Percentiles rank a stretch among this genome's conserved stretches.
Evolutionary conservation across 1,140 invertebrate species (phyloP).

Genomic region (Drosophila lowei): DNA sequence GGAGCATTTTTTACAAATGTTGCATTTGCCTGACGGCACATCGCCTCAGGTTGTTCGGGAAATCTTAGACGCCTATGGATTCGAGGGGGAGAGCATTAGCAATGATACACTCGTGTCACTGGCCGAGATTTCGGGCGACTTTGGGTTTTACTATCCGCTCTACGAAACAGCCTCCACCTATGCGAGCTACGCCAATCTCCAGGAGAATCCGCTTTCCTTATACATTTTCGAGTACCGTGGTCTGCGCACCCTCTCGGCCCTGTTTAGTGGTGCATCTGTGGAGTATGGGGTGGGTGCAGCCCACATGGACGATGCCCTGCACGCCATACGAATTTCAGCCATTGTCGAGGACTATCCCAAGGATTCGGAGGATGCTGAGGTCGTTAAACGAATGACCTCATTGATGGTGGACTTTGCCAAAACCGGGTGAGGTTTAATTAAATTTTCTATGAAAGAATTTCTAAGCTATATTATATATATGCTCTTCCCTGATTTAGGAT

Average conservation of each 20-base stretch:
- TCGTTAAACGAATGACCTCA: slow-evolving; percentile 30
- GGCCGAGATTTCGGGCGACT: slow-evolving; percentile 47
- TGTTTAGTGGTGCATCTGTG: background rate
- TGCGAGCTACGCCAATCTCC: slow-evolving; percentile 42
- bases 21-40: slow-evolving; percentile 32
- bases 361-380: slow-evolving; percentile 39
- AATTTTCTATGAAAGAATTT: slow-evolving; percentile 38
- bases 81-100: slow-evolving; percentile 26
- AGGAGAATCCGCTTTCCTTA: slow-evolving; percentile 35
- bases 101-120: slow-evolving; percentile 40
- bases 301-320: slow-evolving; percentile 69
- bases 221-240: slow-evolving; percentile 52
- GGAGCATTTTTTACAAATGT: slow-evolving; percentile 4
- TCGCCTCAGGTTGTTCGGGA: slow-evolving; percentile 5
- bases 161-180: slow-evolving; percentile 49
- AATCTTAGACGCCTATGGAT: slow-evolving; percentile 26
- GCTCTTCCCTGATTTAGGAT: background rate
- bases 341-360: slow-evolving; percentile 32
- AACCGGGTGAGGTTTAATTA: slow-evolving; percentile 43
- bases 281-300: slow-evolving; percentile 38
- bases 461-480: background rate
- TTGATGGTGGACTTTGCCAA: slow-evolving; percentile 49
- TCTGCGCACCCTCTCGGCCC: background rate
- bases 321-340: slow-evolving; percentile 36
- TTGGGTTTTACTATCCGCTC: slow-evolving; percentile 50